Percentiles rank a stretch among this genome's conserved stretches.
Evolutionary conservation across 92 coral and sea anemone genomes (phyloP).

Genomic region (Montipora capitata): DNA sequence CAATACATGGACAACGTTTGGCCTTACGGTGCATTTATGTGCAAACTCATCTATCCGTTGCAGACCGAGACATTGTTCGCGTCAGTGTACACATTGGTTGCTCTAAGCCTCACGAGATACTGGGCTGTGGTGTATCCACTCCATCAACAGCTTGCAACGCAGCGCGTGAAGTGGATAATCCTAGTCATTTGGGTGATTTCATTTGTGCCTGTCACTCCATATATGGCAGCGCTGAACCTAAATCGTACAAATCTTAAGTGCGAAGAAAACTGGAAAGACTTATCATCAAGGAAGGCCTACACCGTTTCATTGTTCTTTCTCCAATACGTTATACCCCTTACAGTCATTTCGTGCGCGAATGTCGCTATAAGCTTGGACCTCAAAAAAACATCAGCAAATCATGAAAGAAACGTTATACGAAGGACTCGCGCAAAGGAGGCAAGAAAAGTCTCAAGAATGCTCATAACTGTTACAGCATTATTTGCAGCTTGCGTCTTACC

Average conservation of each 20-base stretch:
- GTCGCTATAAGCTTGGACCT: slow-evolving; percentile 75
- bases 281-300: slow-evolving; percentile 52
- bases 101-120: slow-evolving; percentile 74
- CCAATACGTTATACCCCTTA: slow-evolving; percentile 77
- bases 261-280: slow-evolving; percentile 73
- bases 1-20: slow-evolving; percentile 79
- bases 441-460: slow-evolving; percentile 79
- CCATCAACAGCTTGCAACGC: slow-evolving; percentile 62
- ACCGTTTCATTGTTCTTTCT: slow-evolving; percentile 71
- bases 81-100: slow-evolving; percentile 75
- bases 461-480: slow-evolving; percentile 65
- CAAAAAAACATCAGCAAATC: not conserved
- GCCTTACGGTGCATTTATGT: slow-evolving; percentile 82
- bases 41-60: slow-evolving; percentile 79
- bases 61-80: slow-evolving; percentile 82
- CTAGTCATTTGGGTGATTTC: slow-evolving; percentile 75
- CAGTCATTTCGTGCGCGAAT: slow-evolving; percentile 75
- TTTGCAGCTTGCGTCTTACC: too few species aligned
- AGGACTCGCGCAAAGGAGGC: slow-evolving; percentile 70
- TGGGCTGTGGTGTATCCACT: slow-evolving; percentile 90
- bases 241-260: slow-evolving; percentile 33
- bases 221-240: slow-evolving; percentile 35
- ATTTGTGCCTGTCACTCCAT: slow-evolving; percentile 72
- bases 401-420: slow-evolving; percentile 57
- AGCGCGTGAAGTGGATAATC: slow-evolving; percentile 64